These are phyloP conservation scores for Zonotrichia albicollis DNA, from an alignment of 2,797 vertebrate species.

Conservation along the genomic window DNA sequence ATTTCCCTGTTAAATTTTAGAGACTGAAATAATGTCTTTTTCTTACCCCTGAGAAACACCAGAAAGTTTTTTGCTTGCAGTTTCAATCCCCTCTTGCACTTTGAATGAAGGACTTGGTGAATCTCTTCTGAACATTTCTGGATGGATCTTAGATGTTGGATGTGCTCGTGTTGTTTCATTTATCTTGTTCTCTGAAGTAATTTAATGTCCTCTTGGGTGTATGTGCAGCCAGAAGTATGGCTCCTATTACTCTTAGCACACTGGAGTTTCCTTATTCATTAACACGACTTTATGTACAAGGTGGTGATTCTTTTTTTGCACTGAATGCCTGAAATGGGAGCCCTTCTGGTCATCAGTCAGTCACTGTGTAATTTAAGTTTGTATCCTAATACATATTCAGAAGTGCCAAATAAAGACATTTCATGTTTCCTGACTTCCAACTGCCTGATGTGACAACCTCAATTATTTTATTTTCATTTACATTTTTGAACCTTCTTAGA, in stretches of 20 bases:
- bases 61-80: not conserved
- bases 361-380: conserved; percentile 1
- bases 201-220: not conserved
- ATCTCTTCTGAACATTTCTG: not conserved
- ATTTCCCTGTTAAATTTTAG: not conserved
- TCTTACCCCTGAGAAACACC: not conserved
- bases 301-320: not conserved
- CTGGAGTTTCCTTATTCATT: not conserved
- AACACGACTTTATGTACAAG: not conserved
- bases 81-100: not conserved
- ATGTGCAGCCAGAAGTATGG: not conserved
- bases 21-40: not conserved
- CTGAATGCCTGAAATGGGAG: not conserved
- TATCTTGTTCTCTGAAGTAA: not conserved
- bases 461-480: conserved; percentile 8
- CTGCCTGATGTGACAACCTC: not conserved
- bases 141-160: not conserved
- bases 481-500: not conserved
- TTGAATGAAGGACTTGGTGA: not conserved
- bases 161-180: not conserved
- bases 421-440: not conserved
- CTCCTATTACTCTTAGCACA: not conserved
- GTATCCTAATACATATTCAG: not conserved
- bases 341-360: not conserved
- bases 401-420: not conserved